Evolutionary conservation across 1,140 invertebrate genomes (phyloP).

Genomic region (Hycleus cichorii): DNA sequence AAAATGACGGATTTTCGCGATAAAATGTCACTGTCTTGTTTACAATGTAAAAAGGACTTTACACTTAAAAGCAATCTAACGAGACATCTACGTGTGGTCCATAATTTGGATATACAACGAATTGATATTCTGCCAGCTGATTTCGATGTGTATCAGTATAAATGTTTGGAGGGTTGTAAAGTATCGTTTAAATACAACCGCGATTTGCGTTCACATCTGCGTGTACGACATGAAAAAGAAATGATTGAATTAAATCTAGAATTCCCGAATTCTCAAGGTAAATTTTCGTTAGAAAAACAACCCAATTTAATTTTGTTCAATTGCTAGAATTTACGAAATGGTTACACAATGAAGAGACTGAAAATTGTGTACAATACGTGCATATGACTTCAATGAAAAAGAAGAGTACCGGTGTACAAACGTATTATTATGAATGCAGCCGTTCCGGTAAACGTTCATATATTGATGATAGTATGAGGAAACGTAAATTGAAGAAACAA

Average conservation of each 20-base stretch:
- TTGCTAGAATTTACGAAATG: constrained; percentile 7
- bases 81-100: constrained; percentile 7
- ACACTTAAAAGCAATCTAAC: constrained; percentile 6
- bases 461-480: constrained; percentile 2
- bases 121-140: constrained; percentile 1
- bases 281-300: not conserved
- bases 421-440: constrained; percentile 10
- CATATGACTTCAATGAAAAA: constrained; percentile 6
- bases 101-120: not conserved
- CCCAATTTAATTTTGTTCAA: not conserved
- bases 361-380: constrained; percentile 8
- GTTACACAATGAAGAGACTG: constrained; percentile 7
- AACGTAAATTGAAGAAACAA: constrained; percentile 1
- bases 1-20: too few species aligned
- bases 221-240: not conserved
- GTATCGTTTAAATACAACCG: constrained; percentile 8
- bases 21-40: not conserved
- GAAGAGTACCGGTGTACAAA: constrained; percentile 2
- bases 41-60: not conserved
- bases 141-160: constrained; percentile 6
- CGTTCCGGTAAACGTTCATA: constrained; percentile 1
- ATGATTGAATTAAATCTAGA: constrained; percentile 5
- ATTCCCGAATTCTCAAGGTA: constrained; percentile 4
- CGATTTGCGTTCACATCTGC: not conserved
- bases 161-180: constrained; percentile 5